Conservation (phyloP, 2,888 invertebrate genomes). For the Salpingus planirostris region DNA sequence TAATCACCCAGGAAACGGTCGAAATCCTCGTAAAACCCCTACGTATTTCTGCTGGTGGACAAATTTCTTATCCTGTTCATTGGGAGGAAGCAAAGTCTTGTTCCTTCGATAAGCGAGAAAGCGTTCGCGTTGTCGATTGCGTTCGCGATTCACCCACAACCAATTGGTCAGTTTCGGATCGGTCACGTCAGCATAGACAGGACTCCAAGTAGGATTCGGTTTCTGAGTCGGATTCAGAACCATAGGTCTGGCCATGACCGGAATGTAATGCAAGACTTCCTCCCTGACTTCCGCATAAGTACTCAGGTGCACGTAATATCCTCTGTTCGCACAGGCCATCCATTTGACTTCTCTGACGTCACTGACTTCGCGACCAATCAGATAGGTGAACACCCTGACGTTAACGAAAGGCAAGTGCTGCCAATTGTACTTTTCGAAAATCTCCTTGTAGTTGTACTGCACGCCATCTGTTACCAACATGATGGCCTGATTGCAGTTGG, state of each 20-base stretch:
- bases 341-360: slow-evolving; percentile 90
- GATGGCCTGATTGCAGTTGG: slow-evolving; percentile 83
- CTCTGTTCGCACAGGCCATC: slow-evolving; percentile 98
- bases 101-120: slow-evolving; percentile 59
- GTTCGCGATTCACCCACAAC: slow-evolving; percentile 78
- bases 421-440: slow-evolving; percentile 89
- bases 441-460: slow-evolving; percentile 85
- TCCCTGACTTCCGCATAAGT: slow-evolving; percentile 96
- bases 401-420: slow-evolving; percentile 62
- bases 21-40: too few relatives aligned
- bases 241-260: slow-evolving; percentile 92
- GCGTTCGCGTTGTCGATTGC: slow-evolving; percentile 68
- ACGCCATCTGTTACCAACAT: slow-evolving; percentile 99
- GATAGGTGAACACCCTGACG: slow-evolving; percentile 94
- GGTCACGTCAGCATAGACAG: slow-evolving; percentile 88
- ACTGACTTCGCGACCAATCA: slow-evolving; percentile 75
- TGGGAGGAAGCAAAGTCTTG: slow-evolving; percentile 51
- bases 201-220: slow-evolving; percentile 89
- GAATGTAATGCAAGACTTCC: slow-evolving; percentile 90
- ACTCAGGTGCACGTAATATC: slow-evolving; percentile 91
- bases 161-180: slow-evolving; percentile 88
- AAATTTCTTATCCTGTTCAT: slow-evolving; percentile 56
- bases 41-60: slow-evolving; percentile 45
- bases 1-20: too few relatives aligned
- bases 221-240: slow-evolving; percentile 77